A percentile compares a stretch with the other conserved stretches of the same genome.
phyloP scores from a whole-genome alignment of 1,140 invertebrate genomes.

The Ooceraea biroi region DNA sequence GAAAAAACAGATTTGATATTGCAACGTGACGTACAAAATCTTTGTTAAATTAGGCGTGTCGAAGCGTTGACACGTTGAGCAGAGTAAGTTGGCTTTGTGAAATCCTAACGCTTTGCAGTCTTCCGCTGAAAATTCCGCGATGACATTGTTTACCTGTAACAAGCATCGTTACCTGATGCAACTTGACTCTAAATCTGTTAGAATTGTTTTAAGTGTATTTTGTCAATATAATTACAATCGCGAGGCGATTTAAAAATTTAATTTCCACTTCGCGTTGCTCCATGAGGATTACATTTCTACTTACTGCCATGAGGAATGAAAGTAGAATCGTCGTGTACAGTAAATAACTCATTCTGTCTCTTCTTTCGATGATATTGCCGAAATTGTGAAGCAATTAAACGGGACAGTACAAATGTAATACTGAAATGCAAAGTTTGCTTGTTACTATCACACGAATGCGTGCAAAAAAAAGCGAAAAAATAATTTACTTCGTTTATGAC shows the following conservation, averaged over 20 bases:
- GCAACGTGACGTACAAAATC: slow-evolving; percentile 86
- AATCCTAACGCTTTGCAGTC: slow-evolving; percentile 95
- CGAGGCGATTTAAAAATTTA: not conserved
- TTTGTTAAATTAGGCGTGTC: slow-evolving; percentile 91
- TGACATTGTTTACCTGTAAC: slow-evolving; percentile 43
- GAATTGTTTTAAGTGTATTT: too few species aligned
- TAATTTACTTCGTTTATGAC: too few species aligned
- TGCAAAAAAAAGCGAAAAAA: too few species aligned
- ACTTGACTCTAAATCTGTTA: not conserved
- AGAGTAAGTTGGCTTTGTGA: slow-evolving; percentile 94
- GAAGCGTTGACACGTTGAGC: slow-evolving; percentile 95
- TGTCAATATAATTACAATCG: not conserved
- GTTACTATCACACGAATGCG: too few species aligned
- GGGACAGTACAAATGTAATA: not conserved
- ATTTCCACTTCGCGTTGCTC: not conserved
- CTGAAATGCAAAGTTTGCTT: not conserved
- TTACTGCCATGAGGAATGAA: not conserved
- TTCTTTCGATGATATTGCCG: not conserved
- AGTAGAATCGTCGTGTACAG: not conserved
- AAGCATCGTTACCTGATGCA: not conserved
- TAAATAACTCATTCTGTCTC: slow-evolving; percentile 14
- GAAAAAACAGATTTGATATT: slow-evolving; percentile 19
- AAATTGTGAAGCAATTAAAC: not conserved
- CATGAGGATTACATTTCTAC: not conserved
- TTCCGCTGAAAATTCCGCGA: slow-evolving; percentile 90